A percentile compares a stretch with the other conserved stretches of the same genome.
Evolutionary conservation across 2,113 vertebrate species (phyloP).

Genomic region (Peromyscus maniculatus): DNA sequence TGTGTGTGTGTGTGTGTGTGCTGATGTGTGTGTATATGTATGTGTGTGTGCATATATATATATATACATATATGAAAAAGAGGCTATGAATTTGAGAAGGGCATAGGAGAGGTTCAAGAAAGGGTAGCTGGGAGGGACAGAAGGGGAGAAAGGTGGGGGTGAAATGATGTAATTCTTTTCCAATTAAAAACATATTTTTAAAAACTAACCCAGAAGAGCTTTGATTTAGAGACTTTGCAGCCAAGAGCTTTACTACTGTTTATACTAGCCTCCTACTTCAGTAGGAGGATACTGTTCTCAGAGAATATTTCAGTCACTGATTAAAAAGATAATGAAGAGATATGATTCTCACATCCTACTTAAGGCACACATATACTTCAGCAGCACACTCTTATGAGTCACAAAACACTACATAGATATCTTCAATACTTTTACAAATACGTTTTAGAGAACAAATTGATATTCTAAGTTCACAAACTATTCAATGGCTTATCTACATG

Average conservation of each 20-base stretch:
- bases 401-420: conserved; percentile 22
- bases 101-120: not conserved
- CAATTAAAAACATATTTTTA: not conserved
- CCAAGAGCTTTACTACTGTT: conserved; percentile 54
- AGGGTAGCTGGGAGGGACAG: not conserved
- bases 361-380: conserved; percentile 45
- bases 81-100: not conserved
- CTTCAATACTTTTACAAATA: conserved; percentile 19
- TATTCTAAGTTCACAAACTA: conserved; percentile 47
- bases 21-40: not conserved
- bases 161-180: not conserved
- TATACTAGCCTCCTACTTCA: not conserved
- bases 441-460: conserved; percentile 52
- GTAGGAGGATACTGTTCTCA: conserved; percentile 59
- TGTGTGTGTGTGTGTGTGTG: not conserved
- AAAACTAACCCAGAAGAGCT: conserved; percentile 46
- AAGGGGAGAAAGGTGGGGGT: not conserved
- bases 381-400: conserved; percentile 20
- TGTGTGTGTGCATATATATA: not conserved
- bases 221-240: conserved; percentile 31
- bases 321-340: conserved; percentile 71
- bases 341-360: conserved; percentile 58
- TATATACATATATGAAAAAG: too few relatives aligned
- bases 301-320: conserved; percentile 64
- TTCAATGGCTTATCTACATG: not conserved